A percentile compares a stretch with the other conserved stretches of the same genome.
phyloP scores from a whole-genome alignment of 2,797 vertebrate genomes.

The Discoglossus pictus region DNA sequence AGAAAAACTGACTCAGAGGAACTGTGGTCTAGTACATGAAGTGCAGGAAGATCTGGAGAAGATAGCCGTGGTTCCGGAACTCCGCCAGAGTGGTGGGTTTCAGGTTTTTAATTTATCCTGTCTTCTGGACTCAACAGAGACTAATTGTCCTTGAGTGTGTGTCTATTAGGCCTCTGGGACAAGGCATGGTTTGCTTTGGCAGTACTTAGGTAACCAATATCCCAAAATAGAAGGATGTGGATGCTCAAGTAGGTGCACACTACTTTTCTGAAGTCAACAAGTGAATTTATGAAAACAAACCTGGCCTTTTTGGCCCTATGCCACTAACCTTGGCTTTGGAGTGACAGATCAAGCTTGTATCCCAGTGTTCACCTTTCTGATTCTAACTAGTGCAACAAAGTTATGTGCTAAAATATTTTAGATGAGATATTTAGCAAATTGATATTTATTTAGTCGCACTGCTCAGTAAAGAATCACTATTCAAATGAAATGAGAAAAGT shows the following conservation, averaged over 20 bases:
- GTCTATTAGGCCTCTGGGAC: constrained; percentile 1
- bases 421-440: too few relatives aligned
- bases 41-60: not conserved
- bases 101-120: constrained; percentile 14
- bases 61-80: constrained; percentile 4
- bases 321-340: not conserved
- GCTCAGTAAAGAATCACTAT: too few relatives aligned
- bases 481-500: too few relatives aligned
- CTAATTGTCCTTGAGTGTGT: not conserved
- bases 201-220: constrained; percentile 6
- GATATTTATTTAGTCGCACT: too few relatives aligned
- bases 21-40: constrained; percentile 13
- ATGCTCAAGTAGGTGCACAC: constrained; percentile 3
- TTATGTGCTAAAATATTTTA: too few relatives aligned
- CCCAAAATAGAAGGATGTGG: constrained; percentile 35
- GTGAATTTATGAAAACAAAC: constrained; percentile 6
- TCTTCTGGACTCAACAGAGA: constrained; percentile 21
- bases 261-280: constrained; percentile 28
- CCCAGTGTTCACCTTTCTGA: too few relatives aligned
- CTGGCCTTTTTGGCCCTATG: not conserved
- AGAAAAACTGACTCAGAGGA: constrained; percentile 14
- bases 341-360: not conserved
- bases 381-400: too few relatives aligned
- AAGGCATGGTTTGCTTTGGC: constrained; percentile 20
- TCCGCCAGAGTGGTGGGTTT: not conserved